phyloP scores from a whole-genome alignment of 2,113 vertebrate species.

The Triplophysa dalaica region DNA sequence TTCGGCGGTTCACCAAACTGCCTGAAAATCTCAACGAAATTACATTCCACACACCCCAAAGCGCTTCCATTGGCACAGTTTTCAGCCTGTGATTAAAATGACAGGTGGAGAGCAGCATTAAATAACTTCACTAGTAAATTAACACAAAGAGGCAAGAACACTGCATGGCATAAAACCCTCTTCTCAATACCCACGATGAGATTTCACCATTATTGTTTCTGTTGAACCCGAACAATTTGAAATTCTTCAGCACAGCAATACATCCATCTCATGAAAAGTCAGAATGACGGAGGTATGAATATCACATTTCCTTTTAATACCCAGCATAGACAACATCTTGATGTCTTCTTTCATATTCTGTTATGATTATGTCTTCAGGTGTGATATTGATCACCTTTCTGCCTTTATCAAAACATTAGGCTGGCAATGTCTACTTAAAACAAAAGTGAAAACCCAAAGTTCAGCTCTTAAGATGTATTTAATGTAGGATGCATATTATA shows the following conservation, averaged over 20 bases:
- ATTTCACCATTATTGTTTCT: slow-evolving; percentile 15
- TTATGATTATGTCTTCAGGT: not conserved
- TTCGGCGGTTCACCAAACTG: not conserved
- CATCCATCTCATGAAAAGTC: slow-evolving; percentile 3
- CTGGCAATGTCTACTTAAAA: not conserved
- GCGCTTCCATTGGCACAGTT: slow-evolving; percentile 42
- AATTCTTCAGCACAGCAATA: slow-evolving; percentile 11
- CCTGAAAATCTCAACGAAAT: not conserved
- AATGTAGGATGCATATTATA: slow-evolving; percentile 38
- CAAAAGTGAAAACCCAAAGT: slow-evolving; percentile 1
- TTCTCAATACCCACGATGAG: not conserved
- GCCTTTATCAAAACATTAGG: not conserved
- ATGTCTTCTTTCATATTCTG: not conserved
- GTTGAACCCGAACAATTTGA: not conserved
- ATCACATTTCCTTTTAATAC: not conserved
- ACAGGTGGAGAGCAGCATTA: slow-evolving; percentile 45
- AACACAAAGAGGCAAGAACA: slow-evolving; percentile 41
- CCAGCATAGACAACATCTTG: slow-evolving; percentile 1
- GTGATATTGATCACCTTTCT: slow-evolving; percentile 6
- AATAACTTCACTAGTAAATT: slow-evolving; percentile 24
- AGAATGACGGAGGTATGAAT: not conserved
- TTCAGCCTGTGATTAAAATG: slow-evolving; percentile 43
- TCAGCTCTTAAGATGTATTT: not conserved
- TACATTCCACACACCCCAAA: slow-evolving; percentile 44
- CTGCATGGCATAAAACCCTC: slow-evolving; percentile 29